Evolutionary conservation across 92 coral and sea anemone species (phyloP), one percentile per base, ranked within the genome.

Genomic region (Epizoanthus illoricatus): DNA sequence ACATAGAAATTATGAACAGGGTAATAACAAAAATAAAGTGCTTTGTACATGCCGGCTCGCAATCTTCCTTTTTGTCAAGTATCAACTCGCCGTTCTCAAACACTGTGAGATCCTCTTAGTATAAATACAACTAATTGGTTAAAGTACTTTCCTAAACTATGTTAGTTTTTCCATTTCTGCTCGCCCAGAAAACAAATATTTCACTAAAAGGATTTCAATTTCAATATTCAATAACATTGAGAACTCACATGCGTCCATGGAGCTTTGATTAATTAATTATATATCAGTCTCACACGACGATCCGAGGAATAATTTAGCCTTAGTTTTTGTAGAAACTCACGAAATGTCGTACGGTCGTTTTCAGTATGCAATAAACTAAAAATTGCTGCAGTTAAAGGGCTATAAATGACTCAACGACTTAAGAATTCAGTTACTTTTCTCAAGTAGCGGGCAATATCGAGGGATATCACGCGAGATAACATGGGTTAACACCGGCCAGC

Each of bases 21-120:
- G 75, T 69, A 74, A 56, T 88, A 80, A 66, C 84, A 81, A 73
- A 61, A 80, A 80, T 79, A 85, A 69, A 67, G 62, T 28, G 76
- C 89, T 89, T 89, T 89, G 92, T 85, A 85, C 81, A 85, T 86
- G 88, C 92, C 88, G 92, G 84, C 89, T 60, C 62, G 41, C 43
- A 5, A 59, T 41, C 59, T 45, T 62, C 54, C 1, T 42, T 63
- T 52, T 58, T 78, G 82, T 58, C 55, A 40, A 58, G 72, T 78
- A 78, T 78, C 82, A 9, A 11, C 12, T 19, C 12, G 18, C 7
- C 66, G 45, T 40, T 3, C 28, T n/a, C 69, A 76, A 76, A 61
- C 57, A 76, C 23, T 63, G 54, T 15, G 57, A 52, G 56, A 52
- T 10, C 56, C 71, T 19, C 41, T 20, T 45, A 40, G 17, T 42